Percentiles rank a stretch among this genome's conserved stretches.
phyloP scores from a whole-genome alignment of 2,888 invertebrate species.

The Ophioninae sp. region DNA sequence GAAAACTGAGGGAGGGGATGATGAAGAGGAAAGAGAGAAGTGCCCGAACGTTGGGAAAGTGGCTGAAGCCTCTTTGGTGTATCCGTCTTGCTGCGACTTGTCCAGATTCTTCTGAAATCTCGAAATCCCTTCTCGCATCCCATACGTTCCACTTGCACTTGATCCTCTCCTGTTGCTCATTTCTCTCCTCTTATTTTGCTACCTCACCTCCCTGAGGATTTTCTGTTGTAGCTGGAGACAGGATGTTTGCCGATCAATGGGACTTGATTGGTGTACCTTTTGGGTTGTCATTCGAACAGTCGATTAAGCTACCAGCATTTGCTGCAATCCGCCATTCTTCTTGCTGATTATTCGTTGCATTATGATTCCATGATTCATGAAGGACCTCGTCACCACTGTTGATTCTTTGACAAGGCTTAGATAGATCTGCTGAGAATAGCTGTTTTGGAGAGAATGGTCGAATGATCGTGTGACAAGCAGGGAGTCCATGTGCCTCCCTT shows the following conservation, averaged over 20 bases:
- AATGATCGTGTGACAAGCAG: not conserved
- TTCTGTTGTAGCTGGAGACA: too few relatives aligned
- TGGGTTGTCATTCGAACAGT: too few relatives aligned
- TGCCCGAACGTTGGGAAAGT: conserved; percentile 11
- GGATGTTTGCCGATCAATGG: too few relatives aligned
- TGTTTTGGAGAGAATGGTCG: not conserved
- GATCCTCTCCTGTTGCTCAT: not conserved
- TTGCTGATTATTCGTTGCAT: too few relatives aligned
- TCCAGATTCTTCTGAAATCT: conserved; percentile 49
- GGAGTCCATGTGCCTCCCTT: not conserved
- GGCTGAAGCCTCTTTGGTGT: conserved; percentile 34
- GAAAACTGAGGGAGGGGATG: not conserved
- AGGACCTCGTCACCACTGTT: not conserved
- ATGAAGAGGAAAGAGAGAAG: conserved; percentile 2
- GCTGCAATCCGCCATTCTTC: too few relatives aligned
- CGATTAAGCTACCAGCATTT: too few relatives aligned
- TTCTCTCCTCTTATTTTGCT: not conserved
- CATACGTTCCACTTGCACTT: conserved; percentile 47
- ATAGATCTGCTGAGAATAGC: not conserved
- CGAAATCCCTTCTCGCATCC: conserved; percentile 39
- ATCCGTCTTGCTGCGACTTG: conserved; percentile 20
- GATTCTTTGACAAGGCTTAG: not conserved
- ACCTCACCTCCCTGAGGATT: not conserved
- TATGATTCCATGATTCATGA: too few relatives aligned
- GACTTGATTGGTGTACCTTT: too few relatives aligned